Evolutionary conservation across 2,797 vertebrate species (phyloP).

Genomic region (Nyctibius grandis): DNA sequence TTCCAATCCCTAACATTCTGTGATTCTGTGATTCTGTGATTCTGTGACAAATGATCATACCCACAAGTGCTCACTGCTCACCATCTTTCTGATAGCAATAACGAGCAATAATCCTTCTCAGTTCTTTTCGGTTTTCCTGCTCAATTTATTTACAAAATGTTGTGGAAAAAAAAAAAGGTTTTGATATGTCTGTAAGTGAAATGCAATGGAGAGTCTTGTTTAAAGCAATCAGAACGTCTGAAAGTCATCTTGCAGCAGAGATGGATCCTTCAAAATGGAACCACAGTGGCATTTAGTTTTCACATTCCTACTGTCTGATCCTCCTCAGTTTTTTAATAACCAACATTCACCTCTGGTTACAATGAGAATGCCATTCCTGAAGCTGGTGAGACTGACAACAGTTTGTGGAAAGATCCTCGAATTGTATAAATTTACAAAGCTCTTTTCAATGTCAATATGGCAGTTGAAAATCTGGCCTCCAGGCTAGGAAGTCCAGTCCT

Average conservation of each 20-base stretch:
- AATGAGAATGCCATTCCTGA: neutral
- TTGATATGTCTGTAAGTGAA: neutral
- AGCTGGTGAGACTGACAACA: neutral
- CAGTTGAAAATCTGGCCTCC: neutral
- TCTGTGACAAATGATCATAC: neutral
- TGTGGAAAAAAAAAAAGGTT: accelerated
- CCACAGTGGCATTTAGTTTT: neutral
- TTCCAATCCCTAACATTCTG: too few relatives aligned
- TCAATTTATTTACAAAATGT: neutral
- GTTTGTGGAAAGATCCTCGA: neutral
- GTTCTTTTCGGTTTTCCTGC: neutral
- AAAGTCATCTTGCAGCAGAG: neutral
- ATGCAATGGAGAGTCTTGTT: neutral
- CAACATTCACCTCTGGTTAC: neutral
- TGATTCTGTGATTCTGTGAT: too few relatives aligned
- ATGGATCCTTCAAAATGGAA: neutral
- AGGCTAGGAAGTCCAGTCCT: neutral
- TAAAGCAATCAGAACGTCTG: neutral
- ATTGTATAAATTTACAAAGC: neutral
- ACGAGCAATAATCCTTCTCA: neutral
- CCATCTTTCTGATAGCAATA: neutral
- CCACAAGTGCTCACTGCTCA: neutral
- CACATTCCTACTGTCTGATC: neutral
- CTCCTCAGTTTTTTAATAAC: neutral
- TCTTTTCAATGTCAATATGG: neutral